Conservation (phyloP, 2,797 vertebrate genomes). For the Pangasius sanitwongsei region DNA sequence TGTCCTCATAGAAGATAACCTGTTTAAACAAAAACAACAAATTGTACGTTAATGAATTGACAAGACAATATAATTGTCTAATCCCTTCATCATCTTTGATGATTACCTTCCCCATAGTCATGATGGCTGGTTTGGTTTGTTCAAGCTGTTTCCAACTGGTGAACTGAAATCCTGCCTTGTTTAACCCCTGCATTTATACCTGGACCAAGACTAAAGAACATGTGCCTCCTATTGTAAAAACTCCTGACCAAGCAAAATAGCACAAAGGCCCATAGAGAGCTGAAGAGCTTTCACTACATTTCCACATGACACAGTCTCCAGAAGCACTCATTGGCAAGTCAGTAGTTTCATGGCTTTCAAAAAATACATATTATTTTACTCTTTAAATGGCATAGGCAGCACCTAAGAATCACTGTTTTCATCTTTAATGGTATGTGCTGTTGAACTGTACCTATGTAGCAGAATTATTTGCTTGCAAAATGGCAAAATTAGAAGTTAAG, state of each 20-base stretch:
- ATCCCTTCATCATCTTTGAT: not conserved
- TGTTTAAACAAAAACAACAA: constrained; percentile 41
- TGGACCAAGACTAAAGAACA: constrained; percentile 63
- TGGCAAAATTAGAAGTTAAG: not conserved
- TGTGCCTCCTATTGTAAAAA: constrained; percentile 65
- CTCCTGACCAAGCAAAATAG: constrained; percentile 53
- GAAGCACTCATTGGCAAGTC: constrained; percentile 22
- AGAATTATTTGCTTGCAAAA: not conserved
- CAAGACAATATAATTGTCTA: not conserved
- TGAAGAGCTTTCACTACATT: constrained; percentile 24
- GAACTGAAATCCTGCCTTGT: constrained; percentile 61
- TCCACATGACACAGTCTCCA: constrained; percentile 20
- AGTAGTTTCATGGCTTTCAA: constrained; percentile 5
- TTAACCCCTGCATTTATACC: constrained; percentile 74
- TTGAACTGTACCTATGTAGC: not conserved
- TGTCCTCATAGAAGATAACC: not conserved
- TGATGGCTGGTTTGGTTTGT: constrained; percentile 24
- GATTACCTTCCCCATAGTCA: constrained; percentile 43
- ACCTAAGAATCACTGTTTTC: not conserved
- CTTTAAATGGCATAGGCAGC: not conserved
- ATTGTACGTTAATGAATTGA: not conserved
- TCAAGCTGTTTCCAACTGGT: constrained; percentile 37
- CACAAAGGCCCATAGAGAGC: constrained; percentile 53
- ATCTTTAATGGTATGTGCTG: not conserved
- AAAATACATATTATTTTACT: not conserved